These are phyloP conservation scores for Heptranchias perlo DNA, from an alignment of 2,113 vertebrate species.

Conservation along the genomic window DNA sequence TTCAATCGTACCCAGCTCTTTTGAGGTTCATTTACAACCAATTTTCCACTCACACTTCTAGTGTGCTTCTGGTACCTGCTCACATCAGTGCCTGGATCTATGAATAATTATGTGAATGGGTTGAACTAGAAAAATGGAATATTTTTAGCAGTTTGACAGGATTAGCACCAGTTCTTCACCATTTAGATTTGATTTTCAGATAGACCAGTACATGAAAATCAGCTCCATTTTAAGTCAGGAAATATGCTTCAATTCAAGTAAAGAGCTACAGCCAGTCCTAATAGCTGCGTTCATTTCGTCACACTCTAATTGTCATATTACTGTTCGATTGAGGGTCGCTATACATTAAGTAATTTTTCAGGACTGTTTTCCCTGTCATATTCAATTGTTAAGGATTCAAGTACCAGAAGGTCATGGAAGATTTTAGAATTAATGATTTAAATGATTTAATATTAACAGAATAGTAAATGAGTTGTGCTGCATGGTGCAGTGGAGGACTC, in stretches of 20 bases:
- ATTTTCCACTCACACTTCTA: neutral
- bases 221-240: neutral
- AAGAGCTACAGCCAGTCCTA: neutral
- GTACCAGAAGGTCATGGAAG: neutral
- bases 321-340: too few relatives aligned
- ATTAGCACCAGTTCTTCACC: neutral
- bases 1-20: neutral
- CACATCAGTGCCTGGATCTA: neutral
- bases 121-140: neutral
- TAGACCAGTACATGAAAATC: neutral
- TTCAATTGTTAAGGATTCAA: neutral
- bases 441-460: neutral
- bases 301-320: neutral
- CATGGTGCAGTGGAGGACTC: neutral
- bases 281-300: neutral
- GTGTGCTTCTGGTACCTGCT: neutral
- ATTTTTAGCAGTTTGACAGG: neutral
- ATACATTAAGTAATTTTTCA: neutral
- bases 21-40: neutral
- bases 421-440: neutral
- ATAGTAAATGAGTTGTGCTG: neutral
- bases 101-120: neutral
- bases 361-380: neutral
- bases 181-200: neutral
- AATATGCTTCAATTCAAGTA: neutral